Percentiles rank a stretch among this genome's conserved stretches.
Conservation (phyloP, 2,797 vertebrate genomes). For the Knipowitschia caucasica region DNA sequence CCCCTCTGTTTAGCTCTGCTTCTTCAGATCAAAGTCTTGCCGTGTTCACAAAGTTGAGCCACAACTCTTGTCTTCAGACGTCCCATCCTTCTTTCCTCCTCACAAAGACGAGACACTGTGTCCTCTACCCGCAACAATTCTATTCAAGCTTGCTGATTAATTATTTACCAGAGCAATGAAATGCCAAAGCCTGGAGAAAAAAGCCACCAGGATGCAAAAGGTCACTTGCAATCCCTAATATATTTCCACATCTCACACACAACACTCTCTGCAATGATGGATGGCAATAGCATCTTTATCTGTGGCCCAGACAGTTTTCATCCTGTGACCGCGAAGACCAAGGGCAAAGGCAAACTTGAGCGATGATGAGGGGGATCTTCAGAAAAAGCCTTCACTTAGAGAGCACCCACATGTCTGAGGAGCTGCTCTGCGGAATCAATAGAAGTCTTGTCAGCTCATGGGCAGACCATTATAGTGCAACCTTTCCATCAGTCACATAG, state of each 20-base stretch:
- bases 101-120: constrained; percentile 42
- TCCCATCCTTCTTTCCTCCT: constrained; percentile 18
- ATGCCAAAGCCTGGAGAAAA: constrained; percentile 70
- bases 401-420: constrained; percentile 41
- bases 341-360: constrained; percentile 44
- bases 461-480: constrained; percentile 6
- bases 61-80: constrained; percentile 24
- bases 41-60: constrained; percentile 10
- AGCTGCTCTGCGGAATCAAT: constrained; percentile 37
- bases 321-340: constrained; percentile 42
- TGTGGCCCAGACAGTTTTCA: constrained; percentile 53
- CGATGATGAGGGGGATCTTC: constrained; percentile 43
- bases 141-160: constrained; percentile 67
- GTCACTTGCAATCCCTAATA: constrained; percentile 59
- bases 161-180: constrained; percentile 78
- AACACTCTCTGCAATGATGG: constrained; percentile 43
- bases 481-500: constrained; percentile 12
- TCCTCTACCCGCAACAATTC: constrained; percentile 39
- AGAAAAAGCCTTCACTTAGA: constrained; percentile 38
- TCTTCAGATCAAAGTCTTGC: background rate
- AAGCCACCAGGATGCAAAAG: constrained; percentile 63
- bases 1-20: background rate
- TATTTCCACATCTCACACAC: constrained; percentile 18
- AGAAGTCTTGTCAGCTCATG: constrained; percentile 3
- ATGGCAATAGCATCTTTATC: constrained; percentile 65